Percentiles rank a stretch among this genome's conserved stretches.
Evolutionary conservation across 2,113 vertebrate genomes (phyloP).

Genomic region (Phalacrocorax aristotelis): DNA sequence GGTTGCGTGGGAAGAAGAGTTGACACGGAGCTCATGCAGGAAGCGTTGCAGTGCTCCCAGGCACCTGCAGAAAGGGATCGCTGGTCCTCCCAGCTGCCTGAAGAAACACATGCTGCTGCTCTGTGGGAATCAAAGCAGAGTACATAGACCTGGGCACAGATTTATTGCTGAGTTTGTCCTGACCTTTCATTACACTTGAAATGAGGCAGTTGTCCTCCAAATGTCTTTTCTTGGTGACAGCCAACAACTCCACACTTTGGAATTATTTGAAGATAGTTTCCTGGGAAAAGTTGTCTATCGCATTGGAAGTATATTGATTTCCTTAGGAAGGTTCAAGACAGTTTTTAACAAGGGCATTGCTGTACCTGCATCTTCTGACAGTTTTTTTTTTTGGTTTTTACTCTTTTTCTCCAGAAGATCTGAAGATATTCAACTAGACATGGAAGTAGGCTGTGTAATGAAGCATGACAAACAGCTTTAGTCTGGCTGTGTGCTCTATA

Average conservation of each 20-base stretch:
- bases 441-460: background rate
- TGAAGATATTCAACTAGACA: background rate
- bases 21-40: background rate
- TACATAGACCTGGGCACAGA: background rate
- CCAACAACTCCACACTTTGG: background rate
- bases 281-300: background rate
- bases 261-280: background rate
- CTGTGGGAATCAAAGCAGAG: background rate
- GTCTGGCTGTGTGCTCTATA: background rate
- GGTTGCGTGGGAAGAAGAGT: background rate
- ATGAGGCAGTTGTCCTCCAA: background rate
- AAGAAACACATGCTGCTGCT: background rate
- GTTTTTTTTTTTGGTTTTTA: background rate
- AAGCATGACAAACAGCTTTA: background rate
- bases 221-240: background rate
- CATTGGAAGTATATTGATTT: background rate
- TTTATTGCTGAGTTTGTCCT: background rate
- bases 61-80: accelerated
- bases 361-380: background rate
- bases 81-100: background rate
- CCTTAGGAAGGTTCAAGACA: background rate
- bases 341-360: background rate
- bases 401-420: background rate
- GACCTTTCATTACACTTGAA: background rate
- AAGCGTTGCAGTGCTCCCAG: background rate